Base-by-base conservation (phyloP, 1,140 invertebrate species). In the Bombus breviceps region DNA sequence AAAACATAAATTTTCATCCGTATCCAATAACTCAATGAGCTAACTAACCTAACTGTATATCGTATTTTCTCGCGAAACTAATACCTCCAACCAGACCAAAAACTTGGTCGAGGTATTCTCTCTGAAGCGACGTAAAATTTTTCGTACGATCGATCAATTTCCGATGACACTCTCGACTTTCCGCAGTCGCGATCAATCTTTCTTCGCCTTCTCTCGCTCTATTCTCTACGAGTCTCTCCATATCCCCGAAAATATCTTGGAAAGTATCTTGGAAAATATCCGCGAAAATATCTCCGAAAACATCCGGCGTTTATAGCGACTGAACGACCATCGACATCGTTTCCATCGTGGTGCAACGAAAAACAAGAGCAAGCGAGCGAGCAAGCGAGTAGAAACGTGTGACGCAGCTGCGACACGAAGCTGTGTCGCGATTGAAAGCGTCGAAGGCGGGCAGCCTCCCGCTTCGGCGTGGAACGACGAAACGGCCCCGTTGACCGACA, bases 401-500 rank as follows among this genome's bases (percentile, higher is more conserved):
- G 68, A 74, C 69, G 75, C 74, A 83, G 74, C 43, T 53, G 47
- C 82, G 82, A 47, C 28, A 76, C 22, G 28, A 53, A 47, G 62
- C 34, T 18, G 74, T 28, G 47, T 76, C 18, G 32, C 66, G 47
- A 41, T 78, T 47, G 43, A 69, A 9, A 79, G 66, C 37, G 64
- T 59, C 28, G 32, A 39, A 41, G 69, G 34, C 43, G 43, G 78
- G 53, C 73, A n/a, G 13, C 72, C 22, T 71, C 34, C 69, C 69
- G 37, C 53, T 34, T 28, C n/a, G 32, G 13, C 43, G 34, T 53
- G 53, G 32, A 75, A 66, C 32, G 34, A 53, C 62, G 59, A 71
- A 79, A 84, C 66, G n/a, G 57, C 68, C 57, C 77, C 53, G 41
- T 80, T 85, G 83, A 85, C 76, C 53, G 72, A 82, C 34, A 87